Conservation (phyloP, 2,113 vertebrate genomes). For the Penelope pileata region DNA sequence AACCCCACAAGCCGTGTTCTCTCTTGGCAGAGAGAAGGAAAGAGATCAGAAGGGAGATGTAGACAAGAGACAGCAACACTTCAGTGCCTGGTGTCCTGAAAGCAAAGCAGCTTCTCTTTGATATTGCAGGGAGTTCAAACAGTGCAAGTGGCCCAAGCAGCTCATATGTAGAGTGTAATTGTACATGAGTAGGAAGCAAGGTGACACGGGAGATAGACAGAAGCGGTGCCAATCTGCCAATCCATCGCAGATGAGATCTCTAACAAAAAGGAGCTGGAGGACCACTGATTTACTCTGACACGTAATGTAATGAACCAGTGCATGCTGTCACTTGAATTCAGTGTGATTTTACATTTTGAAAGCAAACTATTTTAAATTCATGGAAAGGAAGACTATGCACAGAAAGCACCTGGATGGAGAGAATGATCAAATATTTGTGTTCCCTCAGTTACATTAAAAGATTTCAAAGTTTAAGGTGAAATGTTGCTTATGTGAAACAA, state of each 20-base stretch:
- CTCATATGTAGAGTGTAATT: slow-evolving; percentile 9
- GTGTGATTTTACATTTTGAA: slow-evolving; percentile 53
- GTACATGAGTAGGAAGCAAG: slow-evolving; percentile 31
- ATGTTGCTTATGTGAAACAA: not conserved
- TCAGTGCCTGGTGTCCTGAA: not conserved
- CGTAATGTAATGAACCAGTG: slow-evolving; percentile 44
- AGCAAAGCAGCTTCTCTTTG: not conserved
- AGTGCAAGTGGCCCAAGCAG: not conserved
- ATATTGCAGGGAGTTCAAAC: not conserved
- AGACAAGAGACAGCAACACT: rapidly evolving
- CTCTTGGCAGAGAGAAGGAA: not conserved
- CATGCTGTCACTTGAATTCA: slow-evolving; percentile 48
- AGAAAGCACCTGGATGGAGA: not conserved
- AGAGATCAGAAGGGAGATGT: not conserved
- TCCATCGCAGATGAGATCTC: not conserved
- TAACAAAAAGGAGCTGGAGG: slow-evolving; percentile 22
- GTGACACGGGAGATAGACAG: slow-evolving; percentile 6
- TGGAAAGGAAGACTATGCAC: not conserved
- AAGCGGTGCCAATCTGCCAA: slow-evolving; percentile 42
- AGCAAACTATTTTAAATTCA: slow-evolving; percentile 50
- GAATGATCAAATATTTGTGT: not conserved
- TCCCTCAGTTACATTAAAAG: not conserved
- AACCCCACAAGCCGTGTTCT: not conserved
- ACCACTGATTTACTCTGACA: slow-evolving; percentile 59
- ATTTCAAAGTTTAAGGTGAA: not conserved